phyloP scores from a whole-genome alignment of 92 coral and sea anemone genomes.

The Galaxea fascicularis region DNA sequence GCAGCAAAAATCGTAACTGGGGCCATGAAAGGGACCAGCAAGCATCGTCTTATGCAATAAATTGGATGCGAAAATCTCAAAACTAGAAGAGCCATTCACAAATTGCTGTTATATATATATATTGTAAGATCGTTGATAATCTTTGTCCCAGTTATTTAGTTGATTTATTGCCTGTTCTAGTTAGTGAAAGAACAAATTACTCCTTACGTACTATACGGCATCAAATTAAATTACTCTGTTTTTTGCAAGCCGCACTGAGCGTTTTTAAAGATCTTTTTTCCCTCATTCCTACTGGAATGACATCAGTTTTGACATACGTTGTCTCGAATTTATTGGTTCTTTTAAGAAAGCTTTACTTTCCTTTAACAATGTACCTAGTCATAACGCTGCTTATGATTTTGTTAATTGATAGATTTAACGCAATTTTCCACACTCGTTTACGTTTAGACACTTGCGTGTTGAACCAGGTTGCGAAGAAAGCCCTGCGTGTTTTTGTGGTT shows the following conservation, averaged over 20 bases:
- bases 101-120: neutral
- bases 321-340: neutral
- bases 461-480: neutral
- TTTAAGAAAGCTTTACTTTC: neutral
- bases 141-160: neutral
- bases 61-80: too few species aligned
- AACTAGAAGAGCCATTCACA: too few species aligned
- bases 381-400: neutral
- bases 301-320: neutral
- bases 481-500: too few species aligned
- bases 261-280: too few species aligned
- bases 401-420: constrained; percentile 4
- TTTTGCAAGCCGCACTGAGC: too few species aligned
- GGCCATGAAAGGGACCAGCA: too few species aligned
- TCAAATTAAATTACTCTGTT: neutral
- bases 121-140: neutral
- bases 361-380: neutral
- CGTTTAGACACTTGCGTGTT: neutral
- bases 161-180: neutral
- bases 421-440: neutral
- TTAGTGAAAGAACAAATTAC: neutral
- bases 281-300: too few species aligned
- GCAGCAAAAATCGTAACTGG: too few species aligned
- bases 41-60: too few species aligned
- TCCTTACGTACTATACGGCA: neutral